Base-by-base conservation (phyloP, 1,140 invertebrate genomes). In the Nebria ingens region DNA sequence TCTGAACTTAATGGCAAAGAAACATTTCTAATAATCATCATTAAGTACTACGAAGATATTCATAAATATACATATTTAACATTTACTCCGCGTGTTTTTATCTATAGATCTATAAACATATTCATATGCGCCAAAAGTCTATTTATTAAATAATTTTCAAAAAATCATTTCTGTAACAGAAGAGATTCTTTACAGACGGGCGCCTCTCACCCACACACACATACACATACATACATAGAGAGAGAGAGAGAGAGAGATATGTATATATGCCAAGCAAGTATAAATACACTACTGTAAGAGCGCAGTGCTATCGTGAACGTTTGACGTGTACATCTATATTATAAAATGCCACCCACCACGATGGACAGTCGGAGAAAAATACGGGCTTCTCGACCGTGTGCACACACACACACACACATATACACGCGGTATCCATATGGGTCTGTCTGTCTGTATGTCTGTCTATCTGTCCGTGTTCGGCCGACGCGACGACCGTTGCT, bases 311-410 rank as follows among this genome's bases (percentile, higher is more conserved):
- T 29, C 25, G 25, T 29, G 25, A 6, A 13, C 25, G 25, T 29
- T 45, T 45, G 40, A 45, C 40, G 40, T 45, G 40, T 45, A 45
- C 40, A 45, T 45, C 40, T 45, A 45, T 45, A 45, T 45, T 45
- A 45, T 17, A 45, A 45, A 45, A 45, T 45, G 40, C 40, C 40
- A 45, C 40, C 40, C 40, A 45, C 40, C 40, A 11, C 40, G 40
- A 4, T 34, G 40, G 40, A 45, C 40, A 45, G 40, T 45, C 40
- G 6, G 40, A 45, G 40, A 45, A 45, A 45, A 45, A 45, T 45
- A 45, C 40, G 40, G 40, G 40, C 40, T 21, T 15, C 50, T 19
- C 19, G 21, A 20, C 21, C 21, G 21, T 51, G 21, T 51, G 19
- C 42, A 49, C 19, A 49, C 42, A 49, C 42, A 49, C 17, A 49